A percentile compares a stretch with the other conserved stretches of the same genome.
Conservation (phyloP, 2,113 vertebrate genomes). For the Cyanistes caeruleus region DNA sequence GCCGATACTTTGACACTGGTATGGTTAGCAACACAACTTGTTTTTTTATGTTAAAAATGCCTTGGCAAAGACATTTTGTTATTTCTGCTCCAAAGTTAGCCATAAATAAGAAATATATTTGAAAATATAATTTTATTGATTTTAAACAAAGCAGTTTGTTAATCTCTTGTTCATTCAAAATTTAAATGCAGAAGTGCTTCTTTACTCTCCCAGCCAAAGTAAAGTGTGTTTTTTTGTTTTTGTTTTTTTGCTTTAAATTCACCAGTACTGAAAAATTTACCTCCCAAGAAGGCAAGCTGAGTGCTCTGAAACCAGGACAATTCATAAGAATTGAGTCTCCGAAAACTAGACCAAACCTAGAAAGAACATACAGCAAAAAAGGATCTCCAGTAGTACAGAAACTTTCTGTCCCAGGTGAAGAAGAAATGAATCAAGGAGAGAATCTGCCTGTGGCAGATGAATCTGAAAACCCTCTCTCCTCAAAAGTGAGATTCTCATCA, state of each 20-base stretch:
- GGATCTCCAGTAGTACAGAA: neutral
- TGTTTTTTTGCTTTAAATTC: neutral
- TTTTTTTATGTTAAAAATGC: neutral
- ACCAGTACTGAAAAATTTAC: neutral
- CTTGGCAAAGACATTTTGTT: neutral
- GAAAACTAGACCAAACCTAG: constrained; percentile 62
- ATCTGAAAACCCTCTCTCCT: neutral
- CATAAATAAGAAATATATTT: neutral
- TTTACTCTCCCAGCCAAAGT: neutral
- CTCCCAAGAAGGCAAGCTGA: constrained; percentile 19
- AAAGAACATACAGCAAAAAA: constrained; percentile 36
- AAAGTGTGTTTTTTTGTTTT: neutral
- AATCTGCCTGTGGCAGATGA: neutral
- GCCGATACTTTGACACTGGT: neutral
- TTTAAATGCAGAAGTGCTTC: neutral
- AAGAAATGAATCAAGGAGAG: neutral
- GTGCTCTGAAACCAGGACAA: constrained; percentile 60
- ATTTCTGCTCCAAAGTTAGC: neutral
- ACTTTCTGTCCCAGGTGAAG: neutral
- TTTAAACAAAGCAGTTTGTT: neutral
- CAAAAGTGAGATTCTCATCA: constrained; percentile 60
- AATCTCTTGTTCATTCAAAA: neutral
- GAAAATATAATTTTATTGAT: neutral
- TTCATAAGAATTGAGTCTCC: constrained; percentile 50
- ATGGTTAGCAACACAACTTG: neutral